Percentiles rank a stretch among this genome's conserved stretches.
Evolutionary conservation across 2,113 vertebrate genomes (phyloP).

Genomic region (Atherinomorus stipes): DNA sequence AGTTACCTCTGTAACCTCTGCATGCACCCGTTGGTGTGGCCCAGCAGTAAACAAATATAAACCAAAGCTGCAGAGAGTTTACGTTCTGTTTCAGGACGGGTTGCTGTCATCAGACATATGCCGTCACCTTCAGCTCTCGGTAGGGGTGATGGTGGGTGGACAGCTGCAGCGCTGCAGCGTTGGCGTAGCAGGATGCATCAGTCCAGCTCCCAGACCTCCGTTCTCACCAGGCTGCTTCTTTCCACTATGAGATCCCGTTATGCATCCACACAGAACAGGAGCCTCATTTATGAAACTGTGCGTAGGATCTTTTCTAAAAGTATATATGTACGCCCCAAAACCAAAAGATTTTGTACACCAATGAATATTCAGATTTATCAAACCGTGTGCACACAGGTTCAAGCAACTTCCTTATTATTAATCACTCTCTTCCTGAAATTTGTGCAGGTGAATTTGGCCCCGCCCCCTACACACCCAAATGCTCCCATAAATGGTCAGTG

Average conservation of each 20-base stretch:
- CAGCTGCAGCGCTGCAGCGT: background rate
- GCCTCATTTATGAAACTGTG: too few species aligned
- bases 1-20: conserved; percentile 48
- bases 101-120: background rate
- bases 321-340: too few species aligned
- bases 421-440: too few species aligned
- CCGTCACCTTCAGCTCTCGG: background rate
- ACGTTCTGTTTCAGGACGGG: conserved; percentile 12
- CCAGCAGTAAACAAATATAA: conserved; percentile 30
- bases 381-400: too few species aligned
- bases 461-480: too few species aligned
- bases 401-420: too few species aligned
- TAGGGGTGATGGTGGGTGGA: background rate
- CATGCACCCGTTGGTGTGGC: conserved; percentile 31
- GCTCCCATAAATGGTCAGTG: too few species aligned
- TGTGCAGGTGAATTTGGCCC: too few species aligned
- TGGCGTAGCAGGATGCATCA: background rate
- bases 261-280: background rate
- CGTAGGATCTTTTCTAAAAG: too few species aligned
- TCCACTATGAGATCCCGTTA: background rate
- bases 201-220: background rate
- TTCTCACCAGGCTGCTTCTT: background rate
- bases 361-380: too few species aligned
- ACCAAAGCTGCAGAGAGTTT: conserved; percentile 20
- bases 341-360: too few species aligned